These are phyloP conservation scores for Pteropus rufus DNA, from an alignment of 2,797 vertebrate genomes.

Conservation along the genomic window DNA sequence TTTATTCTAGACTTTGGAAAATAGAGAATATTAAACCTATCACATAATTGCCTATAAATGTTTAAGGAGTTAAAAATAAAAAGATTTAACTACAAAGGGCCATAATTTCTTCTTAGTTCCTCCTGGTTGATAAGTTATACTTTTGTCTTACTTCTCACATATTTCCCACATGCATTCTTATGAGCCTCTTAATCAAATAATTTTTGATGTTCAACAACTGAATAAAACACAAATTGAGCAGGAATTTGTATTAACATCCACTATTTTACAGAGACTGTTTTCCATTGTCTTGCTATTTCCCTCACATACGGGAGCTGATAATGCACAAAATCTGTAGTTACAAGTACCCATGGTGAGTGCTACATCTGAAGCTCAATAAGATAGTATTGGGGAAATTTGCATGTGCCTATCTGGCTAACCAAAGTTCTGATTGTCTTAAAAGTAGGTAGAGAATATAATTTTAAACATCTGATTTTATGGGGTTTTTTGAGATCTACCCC, in stretches of 20 bases:
- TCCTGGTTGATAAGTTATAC: background rate
- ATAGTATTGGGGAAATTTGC: background rate
- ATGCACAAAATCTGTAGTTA: conserved; percentile 51
- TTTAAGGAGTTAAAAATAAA: conserved; percentile 26
- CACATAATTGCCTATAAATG: background rate
- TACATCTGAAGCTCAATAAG: conserved; percentile 7
- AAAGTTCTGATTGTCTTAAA: background rate
- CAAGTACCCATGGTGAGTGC: background rate
- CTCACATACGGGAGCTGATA: conserved; percentile 26
- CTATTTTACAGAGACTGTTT: conserved; percentile 47
- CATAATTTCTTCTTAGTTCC: background rate
- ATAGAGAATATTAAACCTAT: background rate
- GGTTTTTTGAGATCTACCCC: background rate
- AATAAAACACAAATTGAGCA: conserved; percentile 62
- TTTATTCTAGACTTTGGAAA: background rate
- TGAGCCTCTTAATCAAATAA: conserved; percentile 2
- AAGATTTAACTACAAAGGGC: background rate
- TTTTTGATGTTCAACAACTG: conserved; percentile 27
- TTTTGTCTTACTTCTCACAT: background rate
- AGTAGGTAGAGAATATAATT: background rate
- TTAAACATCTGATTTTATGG: background rate
- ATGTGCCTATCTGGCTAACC: background rate
- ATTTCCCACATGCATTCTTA: background rate
- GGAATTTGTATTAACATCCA: conserved; percentile 51
- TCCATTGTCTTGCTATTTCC: conserved; percentile 44